Conservation (phyloP, 2,113 vertebrate genomes). For the Circaetus gallicus region DNA sequence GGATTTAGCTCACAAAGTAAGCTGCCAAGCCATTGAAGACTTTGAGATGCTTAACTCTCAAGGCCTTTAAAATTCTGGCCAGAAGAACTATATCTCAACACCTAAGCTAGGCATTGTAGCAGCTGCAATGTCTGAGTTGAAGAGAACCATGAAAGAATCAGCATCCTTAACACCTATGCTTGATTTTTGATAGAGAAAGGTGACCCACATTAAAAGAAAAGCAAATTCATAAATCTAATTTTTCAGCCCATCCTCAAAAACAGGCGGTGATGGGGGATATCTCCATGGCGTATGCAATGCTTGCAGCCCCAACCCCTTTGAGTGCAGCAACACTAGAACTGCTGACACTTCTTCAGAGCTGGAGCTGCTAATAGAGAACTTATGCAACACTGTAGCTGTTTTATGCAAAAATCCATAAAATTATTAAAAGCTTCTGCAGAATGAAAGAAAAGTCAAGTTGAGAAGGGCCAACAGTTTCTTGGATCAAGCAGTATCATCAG, state of each 20-base stretch:
- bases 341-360: conserved; percentile 4
- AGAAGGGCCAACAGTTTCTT: conserved; percentile 47
- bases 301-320: not conserved
- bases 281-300: not conserved
- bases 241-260: not conserved
- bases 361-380: conserved; percentile 36
- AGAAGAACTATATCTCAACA: not conserved
- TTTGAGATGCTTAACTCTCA: not conserved
- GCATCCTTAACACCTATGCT: not conserved
- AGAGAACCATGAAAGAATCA: not conserved
- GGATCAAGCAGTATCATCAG: conserved; percentile 1
- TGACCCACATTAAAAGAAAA: not conserved
- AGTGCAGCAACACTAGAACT: not conserved
- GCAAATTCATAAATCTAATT: not conserved
- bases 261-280: not conserved
- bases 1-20: not conserved
- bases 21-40: not conserved
- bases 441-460: conserved; percentile 52
- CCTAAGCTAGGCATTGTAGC: not conserved
- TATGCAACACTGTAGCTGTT: conserved; percentile 20
- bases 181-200: not conserved
- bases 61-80: not conserved
- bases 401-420: conserved; percentile 56
- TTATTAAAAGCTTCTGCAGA: conserved; percentile 60
- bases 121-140: not conserved